Base-by-base conservation (phyloP, 2,797 vertebrate species). In the Salmo trutta region DNA sequence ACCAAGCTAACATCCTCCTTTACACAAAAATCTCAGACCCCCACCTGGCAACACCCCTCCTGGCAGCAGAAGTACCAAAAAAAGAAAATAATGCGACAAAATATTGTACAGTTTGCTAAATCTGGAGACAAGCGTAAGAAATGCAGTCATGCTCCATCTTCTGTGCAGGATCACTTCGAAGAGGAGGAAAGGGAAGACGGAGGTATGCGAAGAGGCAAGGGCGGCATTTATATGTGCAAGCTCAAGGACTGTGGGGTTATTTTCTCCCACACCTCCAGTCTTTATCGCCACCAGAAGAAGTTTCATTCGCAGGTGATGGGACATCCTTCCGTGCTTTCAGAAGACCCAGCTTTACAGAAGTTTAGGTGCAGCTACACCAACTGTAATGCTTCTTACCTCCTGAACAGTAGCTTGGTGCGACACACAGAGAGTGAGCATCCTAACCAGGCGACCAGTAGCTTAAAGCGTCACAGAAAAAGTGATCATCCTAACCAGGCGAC, bases 381-480 rank as follows among this genome's bases (percentile, higher is more conserved):
- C 31, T 99, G 98, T 75, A 91, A 82, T 16, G 95, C 96, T 78
- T 93, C 93, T 0, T 99, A 98, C 91, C 97, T 96, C 86, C 95
- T 97, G 1, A 97, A 97, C 81, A 95, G 95, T 92, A 97, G 96
- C 87, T 90, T 99, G 29, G 94, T 96, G 75, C 96, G 93, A 51
- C 97, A 99, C 88, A 94, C 96, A 75, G 91, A 91, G 76, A 92
- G 79, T 17, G 92, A 81, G 88, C 95, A 81, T 87, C 96, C 19
- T 59, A 7, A 59, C 56, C 33, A 36, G 33, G 33, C 33, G 1
- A 97, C 97, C 81, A 95, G 95, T 92, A 97, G 96, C 87, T 90
- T 99, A 27, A 94, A 96, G 75, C 96, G 93, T 47, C 97, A 99
- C 88, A 94, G 96, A 75, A 91, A 91, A 76, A 92, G 79, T 17